phyloP scores from a whole-genome alignment of 2,113 vertebrate species.

The Verasper variegatus region DNA sequence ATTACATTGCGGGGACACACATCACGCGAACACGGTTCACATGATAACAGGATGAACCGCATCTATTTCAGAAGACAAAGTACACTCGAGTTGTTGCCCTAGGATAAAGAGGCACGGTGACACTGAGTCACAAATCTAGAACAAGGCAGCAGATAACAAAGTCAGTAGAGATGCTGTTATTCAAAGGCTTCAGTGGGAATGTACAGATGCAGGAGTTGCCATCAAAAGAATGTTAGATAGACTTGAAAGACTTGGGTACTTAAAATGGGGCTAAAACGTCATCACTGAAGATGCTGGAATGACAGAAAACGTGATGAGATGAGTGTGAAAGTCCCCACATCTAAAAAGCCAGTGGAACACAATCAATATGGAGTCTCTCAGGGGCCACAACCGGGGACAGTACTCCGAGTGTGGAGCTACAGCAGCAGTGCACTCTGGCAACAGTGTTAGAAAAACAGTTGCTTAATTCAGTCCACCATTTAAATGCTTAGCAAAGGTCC shows the following conservation, averaged over 20 bases:
- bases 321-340: conserved; percentile 23
- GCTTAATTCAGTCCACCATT: conserved; percentile 47
- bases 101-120: conserved; percentile 35
- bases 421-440: conserved; percentile 59
- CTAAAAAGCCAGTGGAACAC: conserved; percentile 20
- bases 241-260: conserved; percentile 12
- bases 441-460: conserved; percentile 57
- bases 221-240: conserved; percentile 21
- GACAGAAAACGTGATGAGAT: conserved; percentile 30
- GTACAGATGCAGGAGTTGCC: conserved; percentile 27
- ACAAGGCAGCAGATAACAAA: conserved; percentile 17
- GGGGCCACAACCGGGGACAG: conserved; percentile 26
- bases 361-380: conserved; percentile 19
- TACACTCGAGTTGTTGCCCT: conserved; percentile 28
- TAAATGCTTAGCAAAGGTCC: conserved; percentile 27
- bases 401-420: conserved; percentile 25
- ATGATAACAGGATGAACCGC: conserved; percentile 26
- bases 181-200: conserved; percentile 56
- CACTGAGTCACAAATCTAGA: conserved; percentile 15
- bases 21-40: conserved; percentile 28
- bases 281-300: conserved; percentile 37
- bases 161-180: conserved; percentile 7
- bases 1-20: conserved; percentile 29
- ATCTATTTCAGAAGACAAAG: conserved; percentile 36
- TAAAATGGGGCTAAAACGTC: conserved; percentile 32